phyloP scores from a whole-genome alignment of 1,140 invertebrate genomes.

The Diachasmimorpha longicaudata region DNA sequence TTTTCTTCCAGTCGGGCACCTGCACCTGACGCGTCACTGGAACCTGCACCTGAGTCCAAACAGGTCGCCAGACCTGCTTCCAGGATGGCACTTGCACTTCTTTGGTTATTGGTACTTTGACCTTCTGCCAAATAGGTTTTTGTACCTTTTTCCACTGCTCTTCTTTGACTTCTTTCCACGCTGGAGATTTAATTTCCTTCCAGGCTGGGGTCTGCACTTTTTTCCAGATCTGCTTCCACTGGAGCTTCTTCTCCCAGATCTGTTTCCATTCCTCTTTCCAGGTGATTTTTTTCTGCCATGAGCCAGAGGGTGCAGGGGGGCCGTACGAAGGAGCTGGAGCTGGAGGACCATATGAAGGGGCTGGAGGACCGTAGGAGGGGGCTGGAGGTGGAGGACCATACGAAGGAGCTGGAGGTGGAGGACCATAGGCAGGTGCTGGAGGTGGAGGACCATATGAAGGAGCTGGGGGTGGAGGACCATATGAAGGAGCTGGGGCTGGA shows the following conservation, averaged over 20 bases:
- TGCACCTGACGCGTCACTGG: constrained; percentile 66
- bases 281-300: constrained; percentile 80
- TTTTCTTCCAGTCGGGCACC: constrained; percentile 73
- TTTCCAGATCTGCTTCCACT: constrained; percentile 74
- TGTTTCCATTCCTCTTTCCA: constrained; percentile 84
- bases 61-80: constrained; percentile 74
- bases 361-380: constrained; percentile 29
- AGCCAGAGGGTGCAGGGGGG: constrained; percentile 63
- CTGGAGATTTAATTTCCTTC: constrained; percentile 71
- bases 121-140: constrained; percentile 65
- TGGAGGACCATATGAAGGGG: constrained; percentile 41
- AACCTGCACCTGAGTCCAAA: constrained; percentile 64
- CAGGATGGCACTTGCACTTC: constrained; percentile 70
- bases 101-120: constrained; percentile 68
- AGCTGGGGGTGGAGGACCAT: constrained; percentile 18
- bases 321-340: constrained; percentile 26
- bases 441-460: constrained; percentile 20
- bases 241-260: constrained; percentile 79
- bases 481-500: constrained; percentile 41
- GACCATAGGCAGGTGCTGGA: constrained; percentile 32
- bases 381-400: constrained; percentile 34
- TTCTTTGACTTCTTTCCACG: constrained; percentile 69
- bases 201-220: constrained; percentile 70
- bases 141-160: constrained; percentile 61
- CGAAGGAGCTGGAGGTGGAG: constrained; percentile 15